Base-by-base conservation (phyloP, 2,888 invertebrate genomes). In the Microchrysa polita region DNA sequence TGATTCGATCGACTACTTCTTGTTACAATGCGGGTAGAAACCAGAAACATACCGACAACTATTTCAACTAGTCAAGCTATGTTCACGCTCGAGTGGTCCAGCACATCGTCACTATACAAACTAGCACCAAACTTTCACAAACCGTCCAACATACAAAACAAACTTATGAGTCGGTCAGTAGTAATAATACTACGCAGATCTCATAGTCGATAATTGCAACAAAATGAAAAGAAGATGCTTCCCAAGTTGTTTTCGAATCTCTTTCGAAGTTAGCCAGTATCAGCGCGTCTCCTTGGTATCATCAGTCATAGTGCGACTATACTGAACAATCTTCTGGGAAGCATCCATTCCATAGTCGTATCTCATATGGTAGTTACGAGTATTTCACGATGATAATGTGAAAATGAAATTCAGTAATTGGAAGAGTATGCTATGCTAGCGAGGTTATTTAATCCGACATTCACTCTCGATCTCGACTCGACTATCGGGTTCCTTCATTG, bases 101-200 rank as follows among this genome's bases (percentile, higher is more conserved):
- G 55, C 18, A 20, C 55, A 55, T 5, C 22, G 10, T 55, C 18
- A 55, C 55, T 55, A n/a, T n/a, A n/a, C n/a, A n/a, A 55, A 55
- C 55, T 2, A 55, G 55, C 16, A 55, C 18, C 55, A 20, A n/a
- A 55, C 55, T 16, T 48, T 48, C 48, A 48, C 48, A n/a, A 48
- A n/a, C 48, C 12, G 7, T 42, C 12, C 48, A 48, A 10, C 48
- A n/a, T 12, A n/a, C n/a, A n/a, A n/a, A n/a, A n/a, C n/a, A n/a
- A 34, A 34, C 27, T 7, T 7, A 34, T 34, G 27, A 34, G 27
- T 34, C 27, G 27, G 27, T 34, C 27, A 34, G 27, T 34, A 34
- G 27, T 34, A 34, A n/a, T n/a, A 7, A 34, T 34, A n/a, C n/a
- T n/a, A 34, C 7, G 27, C 4, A 34, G 27, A n/a, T n/a, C 27